These are phyloP conservation scores for Peucedramus taeniatus DNA, from an alignment of 2,113 vertebrate species.

Conservation along the genomic window DNA sequence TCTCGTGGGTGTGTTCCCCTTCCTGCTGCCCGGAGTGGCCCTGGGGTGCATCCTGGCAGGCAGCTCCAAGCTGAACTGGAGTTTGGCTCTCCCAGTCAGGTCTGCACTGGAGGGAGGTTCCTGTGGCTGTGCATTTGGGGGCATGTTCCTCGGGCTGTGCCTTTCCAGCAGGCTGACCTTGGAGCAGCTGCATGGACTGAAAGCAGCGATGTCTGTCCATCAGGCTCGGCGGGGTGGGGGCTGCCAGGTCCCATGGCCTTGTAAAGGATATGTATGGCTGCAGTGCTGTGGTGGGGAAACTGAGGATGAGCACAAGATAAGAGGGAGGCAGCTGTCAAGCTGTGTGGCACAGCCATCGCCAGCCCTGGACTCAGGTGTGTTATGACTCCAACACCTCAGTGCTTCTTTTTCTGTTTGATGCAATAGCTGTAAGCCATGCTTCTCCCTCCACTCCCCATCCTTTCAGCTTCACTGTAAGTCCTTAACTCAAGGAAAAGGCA, in stretches of 20 bases:
- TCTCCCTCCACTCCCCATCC: not conserved
- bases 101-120: not conserved
- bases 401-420: not conserved
- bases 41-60: not conserved
- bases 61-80: not conserved
- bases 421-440: not conserved
- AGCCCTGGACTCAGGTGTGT: not conserved
- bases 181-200: not conserved
- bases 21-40: not conserved
- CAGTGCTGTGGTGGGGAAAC: accelerated
- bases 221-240: accelerated
- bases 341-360: not conserved
- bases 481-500: not conserved
- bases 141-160: accelerated
- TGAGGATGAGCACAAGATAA: not conserved
- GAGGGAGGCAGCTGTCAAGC: not conserved
- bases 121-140: not conserved
- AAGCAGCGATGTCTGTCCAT: not conserved
- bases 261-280: not conserved
- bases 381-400: not conserved
- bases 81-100: not conserved
- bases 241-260: accelerated
- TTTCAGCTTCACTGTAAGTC: not conserved
- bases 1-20: accelerated
- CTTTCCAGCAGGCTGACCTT: not conserved